Evolutionary conservation across 2,113 vertebrate species (phyloP).

Genomic region (Tupaia tana): DNA sequence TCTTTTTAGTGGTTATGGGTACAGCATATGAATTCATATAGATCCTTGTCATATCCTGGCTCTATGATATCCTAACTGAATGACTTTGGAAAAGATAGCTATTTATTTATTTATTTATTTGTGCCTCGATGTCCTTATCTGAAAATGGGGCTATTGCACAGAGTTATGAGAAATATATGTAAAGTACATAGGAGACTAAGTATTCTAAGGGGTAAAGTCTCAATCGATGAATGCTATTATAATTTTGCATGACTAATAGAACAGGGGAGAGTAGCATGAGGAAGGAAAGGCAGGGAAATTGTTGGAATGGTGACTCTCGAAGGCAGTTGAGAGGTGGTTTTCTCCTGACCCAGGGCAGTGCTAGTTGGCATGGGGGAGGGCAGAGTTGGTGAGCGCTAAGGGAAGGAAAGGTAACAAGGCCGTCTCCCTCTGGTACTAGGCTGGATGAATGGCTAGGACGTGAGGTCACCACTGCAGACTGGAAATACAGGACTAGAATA

Average conservation of each 20-base stretch:
- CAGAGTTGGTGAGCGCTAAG: background rate
- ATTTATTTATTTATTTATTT: background rate
- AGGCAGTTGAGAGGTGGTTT: background rate
- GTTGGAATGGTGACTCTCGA: background rate
- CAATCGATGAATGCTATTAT: background rate
- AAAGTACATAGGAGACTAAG: background rate
- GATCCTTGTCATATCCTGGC: background rate
- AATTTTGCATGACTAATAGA: background rate
- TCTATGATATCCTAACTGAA: background rate
- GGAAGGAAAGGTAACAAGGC: background rate
- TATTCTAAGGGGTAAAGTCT: background rate
- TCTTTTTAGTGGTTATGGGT: background rate
- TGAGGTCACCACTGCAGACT: background rate
- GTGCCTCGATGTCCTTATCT: background rate
- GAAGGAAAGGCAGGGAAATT: background rate
- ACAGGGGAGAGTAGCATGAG: fast-evolving
- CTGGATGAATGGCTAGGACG: background rate
- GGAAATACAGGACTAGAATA: conserved; percentile 21
- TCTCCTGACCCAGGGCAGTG: background rate
- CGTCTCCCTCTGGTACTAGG: background rate
- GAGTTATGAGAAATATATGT: background rate
- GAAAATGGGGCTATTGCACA: background rate
- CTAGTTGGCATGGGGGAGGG: background rate
- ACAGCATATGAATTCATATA: background rate
- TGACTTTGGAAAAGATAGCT: background rate